A percentile compares a stretch with the other conserved stretches of the same genome.
These are phyloP conservation scores for Ceryle rudis DNA, from an alignment of 2,797 vertebrate genomes.

Conservation along the genomic window DNA sequence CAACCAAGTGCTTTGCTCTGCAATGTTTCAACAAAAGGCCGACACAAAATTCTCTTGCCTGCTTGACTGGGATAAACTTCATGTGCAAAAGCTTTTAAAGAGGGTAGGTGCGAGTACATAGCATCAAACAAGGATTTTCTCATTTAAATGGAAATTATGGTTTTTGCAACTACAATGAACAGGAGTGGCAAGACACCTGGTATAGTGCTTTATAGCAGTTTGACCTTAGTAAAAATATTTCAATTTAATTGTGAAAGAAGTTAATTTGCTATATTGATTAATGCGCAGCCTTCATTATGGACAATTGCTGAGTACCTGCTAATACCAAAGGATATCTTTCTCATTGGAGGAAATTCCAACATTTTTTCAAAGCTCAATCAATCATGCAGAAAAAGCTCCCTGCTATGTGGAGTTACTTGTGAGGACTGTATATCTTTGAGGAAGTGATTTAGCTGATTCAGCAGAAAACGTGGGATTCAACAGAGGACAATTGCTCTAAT, in stretches of 20 bases:
- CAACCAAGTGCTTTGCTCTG: background rate
- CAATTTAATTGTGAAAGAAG: background rate
- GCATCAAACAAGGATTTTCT: background rate
- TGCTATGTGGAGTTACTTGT: background rate
- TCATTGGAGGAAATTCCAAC: background rate
- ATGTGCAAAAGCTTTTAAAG: background rate
- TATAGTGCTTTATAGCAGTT: background rate
- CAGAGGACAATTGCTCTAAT: background rate
- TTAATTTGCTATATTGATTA: background rate
- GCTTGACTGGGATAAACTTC: background rate
- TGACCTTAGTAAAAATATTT: background rate
- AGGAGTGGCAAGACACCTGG: background rate
- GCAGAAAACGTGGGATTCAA: background rate
- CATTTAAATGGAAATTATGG: background rate
- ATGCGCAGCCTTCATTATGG: background rate
- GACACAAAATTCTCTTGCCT: background rate
- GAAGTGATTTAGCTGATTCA: constrained; percentile 1
- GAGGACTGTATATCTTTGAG: background rate
- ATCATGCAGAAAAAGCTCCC: background rate
- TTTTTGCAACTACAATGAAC: background rate
- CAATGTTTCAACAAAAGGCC: background rate
- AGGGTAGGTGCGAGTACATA: background rate
- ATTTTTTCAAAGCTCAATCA: background rate
- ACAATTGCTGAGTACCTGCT: background rate
- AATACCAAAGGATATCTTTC: background rate